Base-by-base conservation (phyloP, 92 coral and sea anemone species). In the Phenganax marumi region DNA sequence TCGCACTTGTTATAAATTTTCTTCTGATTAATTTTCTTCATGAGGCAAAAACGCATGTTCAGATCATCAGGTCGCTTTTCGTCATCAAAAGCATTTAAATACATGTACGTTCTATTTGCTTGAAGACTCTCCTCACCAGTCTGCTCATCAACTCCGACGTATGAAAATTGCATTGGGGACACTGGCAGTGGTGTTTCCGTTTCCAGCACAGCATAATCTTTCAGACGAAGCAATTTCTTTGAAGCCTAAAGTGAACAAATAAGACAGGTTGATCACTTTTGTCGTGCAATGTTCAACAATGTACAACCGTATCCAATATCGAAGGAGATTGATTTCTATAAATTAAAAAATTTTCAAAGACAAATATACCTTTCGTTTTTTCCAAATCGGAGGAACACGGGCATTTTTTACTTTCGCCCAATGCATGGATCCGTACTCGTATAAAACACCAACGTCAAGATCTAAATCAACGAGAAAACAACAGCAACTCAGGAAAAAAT, bases 151-250 rank as follows among this genome's bases (percentile, higher is more conserved):
- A 12, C 33, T 1, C 60, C 73, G 52, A 78, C 58, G 14, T 39
- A 65, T 14, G 52, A 55, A 46, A 78, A 60, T 52, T 8, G 12
- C 83, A 78, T 61, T 7, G 83, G 50, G 1, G 71, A 13, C 6
- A 48, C 83, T 22, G 65, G 71, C 5, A 78, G 73, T 8, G 55
- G 56, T 12, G 71, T 23, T 14, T 16, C 13, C 13, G 83, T 78
- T 62, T 62, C 73, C 0, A 78, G 72, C 1, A 78, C 73, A 8
- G 83, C 83, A 26, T 78, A 78, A 58, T 78, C 83, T 16, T 61
- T 33, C 49, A 66, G 43, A 23, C 72, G 72, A 9, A 22, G 52
- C 8, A 8, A 52, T 43, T 47, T 60, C 48, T 14, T 60, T 23
- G 26, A 3, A 48, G 21, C n/a, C 83, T 78, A 63, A 78, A 68